A percentile compares a stretch with the other conserved stretches of the same genome.
phyloP scores from a whole-genome alignment of 2,797 vertebrate genomes.

The Varecia variegata region DNA sequence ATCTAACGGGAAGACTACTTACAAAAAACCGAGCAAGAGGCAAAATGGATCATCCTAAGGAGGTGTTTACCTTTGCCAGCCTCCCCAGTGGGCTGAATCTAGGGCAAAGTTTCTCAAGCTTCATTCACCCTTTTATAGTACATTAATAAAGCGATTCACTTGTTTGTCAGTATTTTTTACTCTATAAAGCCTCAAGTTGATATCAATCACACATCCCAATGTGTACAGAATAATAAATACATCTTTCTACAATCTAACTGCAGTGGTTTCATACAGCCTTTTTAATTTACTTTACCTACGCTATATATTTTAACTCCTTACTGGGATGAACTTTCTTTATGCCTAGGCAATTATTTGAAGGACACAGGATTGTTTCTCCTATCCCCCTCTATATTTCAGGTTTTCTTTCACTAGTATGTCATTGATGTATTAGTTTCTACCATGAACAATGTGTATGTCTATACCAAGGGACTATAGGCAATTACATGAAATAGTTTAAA shows the following conservation, averaged over 20 bases:
- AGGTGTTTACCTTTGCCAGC: constrained; percentile 45
- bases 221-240: constrained; percentile 46
- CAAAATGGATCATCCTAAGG: not conserved
- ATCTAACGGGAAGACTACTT: not conserved
- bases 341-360: not conserved
- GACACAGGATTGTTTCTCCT: not conserved
- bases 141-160: constrained; percentile 67
- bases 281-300: constrained; percentile 22
- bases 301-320: constrained; percentile 43
- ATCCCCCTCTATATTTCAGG: not conserved
- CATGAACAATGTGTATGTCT: not conserved
- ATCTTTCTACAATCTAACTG: not conserved
- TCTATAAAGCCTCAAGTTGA: constrained; percentile 34
- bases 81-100: constrained; percentile 63
- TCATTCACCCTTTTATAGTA: constrained; percentile 59
- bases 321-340: constrained; percentile 9
- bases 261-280: not conserved
- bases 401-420: not conserved
- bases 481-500: not conserved
- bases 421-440: constrained; percentile 9
- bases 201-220: not conserved
- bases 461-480: not conserved
- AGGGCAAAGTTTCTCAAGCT: constrained; percentile 54
- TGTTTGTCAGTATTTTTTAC: constrained; percentile 66
- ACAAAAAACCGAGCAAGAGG: not conserved